These are phyloP conservation scores for Salvator merianae DNA, from an alignment of 2,113 vertebrate genomes.

Conservation along the genomic window DNA sequence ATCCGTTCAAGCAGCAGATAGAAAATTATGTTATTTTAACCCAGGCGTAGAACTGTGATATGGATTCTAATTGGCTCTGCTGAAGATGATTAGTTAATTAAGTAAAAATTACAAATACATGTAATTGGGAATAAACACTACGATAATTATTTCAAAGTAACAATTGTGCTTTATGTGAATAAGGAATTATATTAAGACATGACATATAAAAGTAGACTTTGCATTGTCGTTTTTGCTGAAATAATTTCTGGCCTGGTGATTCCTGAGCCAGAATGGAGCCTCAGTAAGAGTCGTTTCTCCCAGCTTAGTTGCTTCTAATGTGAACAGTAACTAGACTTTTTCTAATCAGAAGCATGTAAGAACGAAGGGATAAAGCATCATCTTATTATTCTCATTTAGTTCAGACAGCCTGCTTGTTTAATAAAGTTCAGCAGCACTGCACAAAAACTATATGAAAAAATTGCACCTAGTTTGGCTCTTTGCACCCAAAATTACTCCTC, in stretches of 20 bases:
- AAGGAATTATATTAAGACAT: too few species aligned
- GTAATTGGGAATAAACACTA: too few species aligned
- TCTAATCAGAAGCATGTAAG: background rate
- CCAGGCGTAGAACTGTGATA: background rate
- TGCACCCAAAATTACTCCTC: background rate
- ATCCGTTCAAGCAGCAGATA: background rate
- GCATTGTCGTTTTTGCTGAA: too few species aligned
- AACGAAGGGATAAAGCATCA: background rate
- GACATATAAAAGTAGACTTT: too few species aligned
- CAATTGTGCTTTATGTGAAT: too few species aligned
- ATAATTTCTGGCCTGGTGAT: too few species aligned
- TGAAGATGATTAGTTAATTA: background rate
- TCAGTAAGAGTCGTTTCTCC: too few species aligned
- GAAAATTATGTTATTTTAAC: background rate
- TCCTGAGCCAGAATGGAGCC: too few species aligned
- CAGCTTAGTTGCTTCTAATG: background rate
- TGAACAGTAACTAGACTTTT: background rate
- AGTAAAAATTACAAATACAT: too few species aligned
- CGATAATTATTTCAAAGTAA: too few species aligned
- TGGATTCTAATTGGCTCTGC: background rate
- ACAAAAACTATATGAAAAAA: background rate
- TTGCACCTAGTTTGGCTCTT: background rate
- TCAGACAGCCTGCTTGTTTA: background rate
- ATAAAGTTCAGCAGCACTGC: background rate
- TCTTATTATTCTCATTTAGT: background rate